These are phyloP conservation scores for Ennomos fuscantarius DNA, from an alignment of 2,888 invertebrate genomes.

Conservation along the genomic window DNA sequence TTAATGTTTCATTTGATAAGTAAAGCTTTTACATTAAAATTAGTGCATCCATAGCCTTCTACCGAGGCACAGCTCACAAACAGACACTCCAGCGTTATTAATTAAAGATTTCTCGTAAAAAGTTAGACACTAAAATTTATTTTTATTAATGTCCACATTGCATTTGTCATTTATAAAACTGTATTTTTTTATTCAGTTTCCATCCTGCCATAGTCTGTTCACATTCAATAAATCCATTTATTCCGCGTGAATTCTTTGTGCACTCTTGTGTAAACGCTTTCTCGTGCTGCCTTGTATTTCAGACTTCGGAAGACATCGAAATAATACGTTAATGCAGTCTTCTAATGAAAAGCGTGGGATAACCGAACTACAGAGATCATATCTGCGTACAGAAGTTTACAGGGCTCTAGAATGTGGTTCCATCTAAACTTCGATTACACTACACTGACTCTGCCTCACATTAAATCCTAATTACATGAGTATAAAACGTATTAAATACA, in stretches of 20 bases:
- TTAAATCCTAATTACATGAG: constrained; percentile 73
- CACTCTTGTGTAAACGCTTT: constrained; percentile 14
- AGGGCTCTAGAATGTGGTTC: constrained; percentile 17
- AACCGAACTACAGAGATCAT: constrained; percentile 4
- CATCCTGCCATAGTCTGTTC: not conserved
- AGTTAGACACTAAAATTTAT: constrained; percentile 14
- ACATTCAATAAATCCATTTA: constrained; percentile 46
- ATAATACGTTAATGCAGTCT: constrained; percentile 15
- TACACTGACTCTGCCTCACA: constrained; percentile 63
- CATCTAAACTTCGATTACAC: constrained; percentile 24
- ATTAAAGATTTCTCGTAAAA: constrained; percentile 27
- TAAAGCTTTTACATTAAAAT: constrained; percentile 53
- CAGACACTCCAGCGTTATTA: constrained; percentile 42
- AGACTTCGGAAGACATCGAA: constrained; percentile 34
- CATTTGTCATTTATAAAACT: too few relatives aligned
- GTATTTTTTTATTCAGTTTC: too few relatives aligned
- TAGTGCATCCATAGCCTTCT: constrained; percentile 34
- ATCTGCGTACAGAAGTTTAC: constrained; percentile 13
- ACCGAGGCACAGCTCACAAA: constrained; percentile 28
- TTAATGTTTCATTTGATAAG: constrained; percentile 56
- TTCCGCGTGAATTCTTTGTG: constrained; percentile 21
- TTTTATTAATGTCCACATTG: too few relatives aligned
- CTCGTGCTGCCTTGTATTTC: constrained; percentile 6
- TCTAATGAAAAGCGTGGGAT: constrained; percentile 13
- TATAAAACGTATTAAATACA: constrained; percentile 83